Evolutionary conservation across 2,888 invertebrate species (phyloP).

Genomic region (Psylliodes chrysocephalus): DNA sequence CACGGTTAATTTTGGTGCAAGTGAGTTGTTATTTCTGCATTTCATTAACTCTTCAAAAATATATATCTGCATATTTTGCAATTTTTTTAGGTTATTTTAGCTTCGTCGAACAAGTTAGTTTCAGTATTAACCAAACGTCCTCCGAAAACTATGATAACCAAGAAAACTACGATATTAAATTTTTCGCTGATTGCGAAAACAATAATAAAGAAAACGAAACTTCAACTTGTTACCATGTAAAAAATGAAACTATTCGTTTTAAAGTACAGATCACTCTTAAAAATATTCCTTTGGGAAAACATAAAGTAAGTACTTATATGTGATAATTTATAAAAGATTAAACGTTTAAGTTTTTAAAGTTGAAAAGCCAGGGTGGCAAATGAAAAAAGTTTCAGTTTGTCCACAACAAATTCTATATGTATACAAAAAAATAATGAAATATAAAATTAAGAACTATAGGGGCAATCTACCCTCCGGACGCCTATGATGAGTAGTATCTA

Average conservation of each 20-base stretch:
- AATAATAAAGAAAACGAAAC: conserved; percentile 61
- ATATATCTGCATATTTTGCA: neutral
- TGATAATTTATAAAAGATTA: no score
- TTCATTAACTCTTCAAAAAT: no score
- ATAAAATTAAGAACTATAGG: no score
- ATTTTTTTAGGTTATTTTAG: conserved; percentile 62
- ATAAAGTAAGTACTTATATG: conserved; percentile 48
- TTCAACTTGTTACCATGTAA: conserved; percentile 69
- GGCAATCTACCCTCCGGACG: no score
- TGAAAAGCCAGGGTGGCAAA: no score
- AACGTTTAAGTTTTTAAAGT: no score
- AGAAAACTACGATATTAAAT: conserved; percentile 74
- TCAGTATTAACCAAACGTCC: conserved; percentile 71
- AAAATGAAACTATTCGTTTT: conserved; percentile 73
- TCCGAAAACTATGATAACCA: conserved; percentile 72
- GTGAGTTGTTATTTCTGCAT: no score
- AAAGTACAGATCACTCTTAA: conserved; percentile 71
- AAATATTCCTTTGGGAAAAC: conserved; percentile 67
- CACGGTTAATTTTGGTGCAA: no score
- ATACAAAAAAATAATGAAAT: no score
- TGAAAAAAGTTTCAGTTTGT: no score
- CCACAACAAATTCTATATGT: no score
- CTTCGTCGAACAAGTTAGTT: conserved; percentile 64
- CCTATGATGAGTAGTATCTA: no score
- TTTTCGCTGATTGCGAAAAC: conserved; percentile 76